Conservation (phyloP, 2,797 vertebrate species). For the Geotria australis region DNA sequence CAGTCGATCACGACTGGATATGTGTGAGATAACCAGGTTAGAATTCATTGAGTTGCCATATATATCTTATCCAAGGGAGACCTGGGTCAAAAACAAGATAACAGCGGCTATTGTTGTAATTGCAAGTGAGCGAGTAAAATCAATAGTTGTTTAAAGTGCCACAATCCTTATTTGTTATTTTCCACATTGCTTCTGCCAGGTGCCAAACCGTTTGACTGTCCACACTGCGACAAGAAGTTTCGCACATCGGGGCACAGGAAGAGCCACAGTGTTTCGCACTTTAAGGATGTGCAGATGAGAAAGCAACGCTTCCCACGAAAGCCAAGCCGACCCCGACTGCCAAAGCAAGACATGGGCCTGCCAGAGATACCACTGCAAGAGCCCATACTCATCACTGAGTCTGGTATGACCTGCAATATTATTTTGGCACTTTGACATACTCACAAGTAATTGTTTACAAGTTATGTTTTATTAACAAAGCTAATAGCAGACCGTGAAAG, state of each 20-base stretch:
- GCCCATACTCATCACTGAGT: conserved; percentile 85
- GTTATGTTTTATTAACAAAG: too few species aligned
- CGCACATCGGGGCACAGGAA: conserved; percentile 87
- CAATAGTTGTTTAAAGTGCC: too few species aligned
- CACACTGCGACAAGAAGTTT: conserved; percentile 93
- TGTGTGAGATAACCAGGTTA: too few species aligned
- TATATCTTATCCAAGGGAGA: too few species aligned
- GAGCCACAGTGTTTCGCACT: conserved; percentile 81
- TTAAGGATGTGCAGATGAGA: conserved; percentile 54
- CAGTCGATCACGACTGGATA: too few species aligned
- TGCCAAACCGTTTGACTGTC: conserved; percentile 69
- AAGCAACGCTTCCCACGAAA: conserved; percentile 67
- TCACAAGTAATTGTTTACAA: too few species aligned
- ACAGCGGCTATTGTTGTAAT: too few species aligned
- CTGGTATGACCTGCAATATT: conserved; percentile 21
- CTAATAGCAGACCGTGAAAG: too few species aligned
- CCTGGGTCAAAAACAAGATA: too few species aligned
- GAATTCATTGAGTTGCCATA: too few species aligned
- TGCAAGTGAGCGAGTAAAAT: too few species aligned
- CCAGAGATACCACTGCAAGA: conserved; percentile 80
- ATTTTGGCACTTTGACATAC: too few species aligned
- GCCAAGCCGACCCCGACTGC: conserved; percentile 38
- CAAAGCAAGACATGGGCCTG: conserved; percentile 37
- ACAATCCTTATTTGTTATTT: not conserved
- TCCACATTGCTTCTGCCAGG: conserved; percentile 14